Conservation (phyloP, 2,888 invertebrate species). For the Ormia ochracea region DNA sequence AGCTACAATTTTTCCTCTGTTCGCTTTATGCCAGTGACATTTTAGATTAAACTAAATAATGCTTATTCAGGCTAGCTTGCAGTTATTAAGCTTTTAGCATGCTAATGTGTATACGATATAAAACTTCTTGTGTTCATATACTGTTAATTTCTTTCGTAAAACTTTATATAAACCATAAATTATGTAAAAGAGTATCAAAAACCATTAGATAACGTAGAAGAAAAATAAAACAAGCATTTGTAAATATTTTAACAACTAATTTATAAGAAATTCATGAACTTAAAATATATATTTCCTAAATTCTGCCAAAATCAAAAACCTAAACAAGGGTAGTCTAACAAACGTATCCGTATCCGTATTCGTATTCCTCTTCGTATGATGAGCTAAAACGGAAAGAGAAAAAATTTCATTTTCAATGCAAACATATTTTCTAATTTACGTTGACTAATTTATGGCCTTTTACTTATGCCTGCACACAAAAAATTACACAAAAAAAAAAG, state of each 20-base stretch:
- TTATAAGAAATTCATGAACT: conserved; percentile 44
- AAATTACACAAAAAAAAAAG: too few species aligned
- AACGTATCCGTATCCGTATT: too few species aligned
- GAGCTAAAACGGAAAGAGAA: neutral
- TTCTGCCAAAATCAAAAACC: conserved; percentile 20
- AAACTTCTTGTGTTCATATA: neutral
- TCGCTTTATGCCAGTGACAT: neutral
- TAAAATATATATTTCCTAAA: neutral
- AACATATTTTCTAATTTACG: conserved; percentile 77
- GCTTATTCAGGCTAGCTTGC: conserved; percentile 15
- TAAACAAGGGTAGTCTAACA: conserved; percentile 19
- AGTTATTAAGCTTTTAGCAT: neutral
- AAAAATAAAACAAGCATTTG: conserved; percentile 16
- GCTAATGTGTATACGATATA: conserved; percentile 44
- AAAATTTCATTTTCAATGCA: conserved; percentile 71
- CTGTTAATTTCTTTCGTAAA: conserved; percentile 2
- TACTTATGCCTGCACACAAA: conserved; percentile 54
- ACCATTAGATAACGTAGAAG: conserved; percentile 45
- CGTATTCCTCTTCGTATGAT: too few species aligned
- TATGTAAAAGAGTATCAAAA: conserved; percentile 44
- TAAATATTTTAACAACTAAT: conserved; percentile 61
- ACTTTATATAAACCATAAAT: conserved; percentile 46
- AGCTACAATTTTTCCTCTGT: too few species aligned
- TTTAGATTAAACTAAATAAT: conserved; percentile 30
- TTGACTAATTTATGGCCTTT: conserved; percentile 74